Evolutionary conservation across 1,140 invertebrate genomes (phyloP).

Genomic region (Drosophila subobscura): DNA sequence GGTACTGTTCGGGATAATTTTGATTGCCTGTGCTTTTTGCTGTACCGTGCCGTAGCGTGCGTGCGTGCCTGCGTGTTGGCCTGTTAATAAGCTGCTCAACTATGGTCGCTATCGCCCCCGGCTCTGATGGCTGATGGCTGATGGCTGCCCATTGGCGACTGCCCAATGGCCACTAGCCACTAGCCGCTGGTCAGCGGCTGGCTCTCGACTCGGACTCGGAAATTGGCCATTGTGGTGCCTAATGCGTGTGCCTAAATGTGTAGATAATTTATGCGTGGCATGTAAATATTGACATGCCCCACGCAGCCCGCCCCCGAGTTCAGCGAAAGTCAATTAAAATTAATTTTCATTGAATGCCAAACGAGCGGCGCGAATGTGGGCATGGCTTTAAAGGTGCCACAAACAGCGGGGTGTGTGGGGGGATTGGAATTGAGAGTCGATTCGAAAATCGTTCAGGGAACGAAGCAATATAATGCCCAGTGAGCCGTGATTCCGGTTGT

Average conservation of each 20-base stretch:
- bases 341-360: slow-evolving; percentile 62
- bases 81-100: slow-evolving; percentile 73
- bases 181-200: slow-evolving; percentile 23
- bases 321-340: slow-evolving; percentile 71
- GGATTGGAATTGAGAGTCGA: slow-evolving; percentile 32
- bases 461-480: slow-evolving; percentile 14
- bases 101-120: slow-evolving; percentile 24
- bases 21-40: slow-evolving; percentile 68
- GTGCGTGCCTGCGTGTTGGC: slow-evolving; percentile 62
- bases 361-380: background rate
- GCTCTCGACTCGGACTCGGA: slow-evolving; percentile 43
- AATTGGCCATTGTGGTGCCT: slow-evolving; percentile 76
- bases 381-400: too few species aligned
- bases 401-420: background rate
- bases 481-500: slow-evolving; percentile 50
- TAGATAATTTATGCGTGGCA: slow-evolving; percentile 73
- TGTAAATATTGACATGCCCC: slow-evolving; percentile 74
- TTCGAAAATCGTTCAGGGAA: background rate
- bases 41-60: slow-evolving; percentile 7
- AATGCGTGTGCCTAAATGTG: slow-evolving; percentile 65
- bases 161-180: background rate
- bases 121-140: slow-evolving; percentile 1
- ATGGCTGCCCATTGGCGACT: background rate
- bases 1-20: slow-evolving; percentile 49
- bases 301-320: slow-evolving; percentile 18